A percentile compares a stretch with the other conserved stretches of the same genome.
Conservation (phyloP, 2,888 invertebrate species). For the Cabera pusaria region DNA sequence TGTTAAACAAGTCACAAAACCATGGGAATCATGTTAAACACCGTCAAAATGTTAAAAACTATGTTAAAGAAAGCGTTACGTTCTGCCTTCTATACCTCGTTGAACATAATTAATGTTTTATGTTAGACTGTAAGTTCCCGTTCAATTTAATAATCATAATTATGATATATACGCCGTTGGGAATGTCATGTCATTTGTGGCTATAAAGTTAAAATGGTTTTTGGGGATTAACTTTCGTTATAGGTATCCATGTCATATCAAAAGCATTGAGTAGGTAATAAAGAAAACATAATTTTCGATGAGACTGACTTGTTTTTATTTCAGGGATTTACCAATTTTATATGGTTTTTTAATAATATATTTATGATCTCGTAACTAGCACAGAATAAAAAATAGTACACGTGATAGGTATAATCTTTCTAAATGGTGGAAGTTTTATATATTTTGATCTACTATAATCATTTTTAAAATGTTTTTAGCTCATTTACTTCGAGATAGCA, state of each 20-base stretch:
- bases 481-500: too few relatives aligned
- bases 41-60: constrained; percentile 8
- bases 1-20: constrained; percentile 20
- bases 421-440: too few relatives aligned
- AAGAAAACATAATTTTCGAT: constrained; percentile 10
- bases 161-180: constrained; percentile 18
- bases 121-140: constrained; percentile 21
- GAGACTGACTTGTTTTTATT: constrained; percentile 4
- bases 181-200: constrained; percentile 9
- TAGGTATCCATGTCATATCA: constrained; percentile 8
- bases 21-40: constrained; percentile 20
- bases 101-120: constrained; percentile 24
- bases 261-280: constrained; percentile 17
- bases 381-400: too few relatives aligned
- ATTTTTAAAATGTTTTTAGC: too few relatives aligned
- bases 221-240: constrained; percentile 16
- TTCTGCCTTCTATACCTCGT: constrained; percentile 14
- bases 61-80: constrained; percentile 15
- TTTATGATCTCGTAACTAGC: too few relatives aligned
- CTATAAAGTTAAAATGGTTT: constrained; percentile 8
- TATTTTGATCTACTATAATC: too few relatives aligned
- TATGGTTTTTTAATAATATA: too few relatives aligned
- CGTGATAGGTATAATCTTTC: too few relatives aligned
- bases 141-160: constrained; percentile 23
- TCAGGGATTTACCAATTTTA: constrained; percentile 1